Evolutionary conservation across 2,888 invertebrate genomes (phyloP).

Genomic region (Cosmia pyralina): DNA sequence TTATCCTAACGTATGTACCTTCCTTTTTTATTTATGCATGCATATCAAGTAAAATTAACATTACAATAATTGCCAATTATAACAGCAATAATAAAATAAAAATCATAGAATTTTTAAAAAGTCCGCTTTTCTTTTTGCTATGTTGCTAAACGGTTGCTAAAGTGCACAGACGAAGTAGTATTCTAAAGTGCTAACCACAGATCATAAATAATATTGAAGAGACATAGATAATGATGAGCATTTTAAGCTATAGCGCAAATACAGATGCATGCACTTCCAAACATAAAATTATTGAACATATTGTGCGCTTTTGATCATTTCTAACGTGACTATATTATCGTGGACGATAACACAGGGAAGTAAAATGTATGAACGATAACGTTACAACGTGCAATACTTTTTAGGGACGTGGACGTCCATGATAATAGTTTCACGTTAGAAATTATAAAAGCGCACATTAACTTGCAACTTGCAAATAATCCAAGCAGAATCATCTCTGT

Average conservation of each 20-base stretch:
- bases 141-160: too few relatives aligned
- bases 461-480: background rate
- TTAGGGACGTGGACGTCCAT: background rate
- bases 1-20: background rate
- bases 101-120: conserved; percentile 33
- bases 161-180: too few relatives aligned
- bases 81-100: background rate
- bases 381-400: background rate
- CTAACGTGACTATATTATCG: background rate
- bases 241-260: background rate
- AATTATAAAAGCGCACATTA: background rate
- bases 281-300: background rate
- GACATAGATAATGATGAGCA: background rate
- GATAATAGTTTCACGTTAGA: background rate
- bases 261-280: background rate
- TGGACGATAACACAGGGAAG: background rate
- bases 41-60: background rate
- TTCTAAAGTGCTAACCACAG: too few relatives aligned
- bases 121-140: conserved; percentile 46
- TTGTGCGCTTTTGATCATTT: background rate
- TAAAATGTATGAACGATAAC: background rate
- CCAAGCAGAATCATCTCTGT: background rate
- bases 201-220: background rate
- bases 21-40: background rate
- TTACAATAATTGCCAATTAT: background rate